Base-by-base conservation (phyloP, 2,113 vertebrate genomes). In the Diglossa brunneiventris region DNA sequence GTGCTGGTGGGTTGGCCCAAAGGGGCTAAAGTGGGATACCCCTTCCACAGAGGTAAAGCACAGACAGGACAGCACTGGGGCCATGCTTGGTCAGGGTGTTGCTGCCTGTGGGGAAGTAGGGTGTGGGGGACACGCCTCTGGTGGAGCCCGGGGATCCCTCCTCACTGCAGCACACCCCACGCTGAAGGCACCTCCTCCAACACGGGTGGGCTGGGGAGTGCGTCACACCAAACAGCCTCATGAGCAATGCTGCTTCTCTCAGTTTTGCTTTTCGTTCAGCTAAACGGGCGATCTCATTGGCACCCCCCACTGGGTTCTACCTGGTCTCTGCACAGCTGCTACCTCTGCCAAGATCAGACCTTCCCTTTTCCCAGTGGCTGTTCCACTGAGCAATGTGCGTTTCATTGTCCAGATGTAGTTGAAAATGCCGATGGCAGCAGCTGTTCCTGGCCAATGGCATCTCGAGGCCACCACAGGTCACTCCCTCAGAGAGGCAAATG, bases 381-480 rank as follows among this genome's bases (percentile, higher is more conserved):
- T 42, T 73, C 63, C 27, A n/a, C 39, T 1, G 2, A 63, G 73
- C 37, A 33, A 31, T 13, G 0, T 6, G 22, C 1, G 0, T 80
- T 89, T 72, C 53, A 21, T 31, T 52, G 2, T 22, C 22, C 83
- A 35, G 37, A 33, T 0, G 0, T 41, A 30, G 18, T 0, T 46
- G 37, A 49, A 84, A 85, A 75, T 52, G 69, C 59, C 2, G 1
- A 18, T 1, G 23, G 44, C 4, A 24, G 50, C 3, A 24, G 50
- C 3, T 1, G 19, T 55, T 72, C 84, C 66, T 5, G 6, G 49
- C 22, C 11, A 1, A 18, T 4, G 5, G 23, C 28, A 28, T 47
- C 61, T 33, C 0, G 0, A 2, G 4, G 69, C 70, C 47, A 6
- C 66, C 0, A 0, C 41, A 22, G 50, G 23, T 10, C 16, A 22